Evolutionary conservation across 2,797 vertebrate genomes (phyloP).

Genomic region (Coilia nasus): DNA sequence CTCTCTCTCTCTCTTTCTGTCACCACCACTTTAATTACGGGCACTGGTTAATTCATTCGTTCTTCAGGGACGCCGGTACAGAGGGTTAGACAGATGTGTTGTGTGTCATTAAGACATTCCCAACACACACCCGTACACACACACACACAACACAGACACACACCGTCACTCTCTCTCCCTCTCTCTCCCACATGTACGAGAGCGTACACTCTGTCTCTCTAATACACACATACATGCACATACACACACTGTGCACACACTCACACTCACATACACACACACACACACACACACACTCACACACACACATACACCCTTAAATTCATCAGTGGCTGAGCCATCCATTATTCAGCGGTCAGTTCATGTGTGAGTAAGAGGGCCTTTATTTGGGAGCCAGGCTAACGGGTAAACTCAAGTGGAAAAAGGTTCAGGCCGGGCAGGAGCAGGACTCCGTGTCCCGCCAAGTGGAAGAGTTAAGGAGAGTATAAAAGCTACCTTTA

Average conservation of each 20-base stretch:
- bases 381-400: constrained; percentile 75
- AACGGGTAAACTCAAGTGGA: constrained; percentile 80
- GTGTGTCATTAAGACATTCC: constrained; percentile 75
- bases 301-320: constrained; percentile 48
- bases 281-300: constrained; percentile 4
- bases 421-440: constrained; percentile 67
- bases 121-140: neutral
- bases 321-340: constrained; percentile 70
- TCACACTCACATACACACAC: neutral
- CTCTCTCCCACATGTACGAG: neutral
- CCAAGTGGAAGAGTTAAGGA: constrained; percentile 86
- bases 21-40: constrained; percentile 72
- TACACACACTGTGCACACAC: neutral
- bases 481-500: constrained; percentile 89
- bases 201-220: too few relatives aligned
- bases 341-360: constrained; percentile 74
- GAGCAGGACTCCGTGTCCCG: constrained; percentile 68
- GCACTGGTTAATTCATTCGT: constrained; percentile 69
- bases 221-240: neutral
- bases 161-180: neutral
- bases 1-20: constrained; percentile 51
- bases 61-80: constrained; percentile 53
- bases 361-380: constrained; percentile 71
- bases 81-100: constrained; percentile 60
- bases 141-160: neutral